Percentiles rank a stretch among this genome's conserved stretches.
phyloP scores from a whole-genome alignment of 1,140 invertebrate species.

The Anastrepha obliqua region DNA sequence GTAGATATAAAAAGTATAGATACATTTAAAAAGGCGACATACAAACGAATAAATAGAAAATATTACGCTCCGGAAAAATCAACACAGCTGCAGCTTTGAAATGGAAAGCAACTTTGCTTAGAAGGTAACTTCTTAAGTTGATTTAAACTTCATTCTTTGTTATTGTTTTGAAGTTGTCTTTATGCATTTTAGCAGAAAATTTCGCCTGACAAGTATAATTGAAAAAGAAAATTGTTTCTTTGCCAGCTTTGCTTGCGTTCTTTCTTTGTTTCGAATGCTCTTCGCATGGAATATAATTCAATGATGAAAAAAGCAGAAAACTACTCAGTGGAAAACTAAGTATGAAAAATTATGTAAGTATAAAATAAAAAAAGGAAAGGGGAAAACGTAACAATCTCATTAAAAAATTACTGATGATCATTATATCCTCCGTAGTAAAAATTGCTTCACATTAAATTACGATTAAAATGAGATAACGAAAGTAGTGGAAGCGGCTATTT shows the following conservation, averaged over 20 bases:
- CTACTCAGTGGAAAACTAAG: background rate
- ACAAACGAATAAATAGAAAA: no score
- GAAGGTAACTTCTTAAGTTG: conserved; percentile 46
- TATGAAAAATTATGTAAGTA: background rate
- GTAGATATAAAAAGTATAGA: no score
- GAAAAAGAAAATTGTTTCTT: conserved; percentile 28
- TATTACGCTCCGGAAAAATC: background rate
- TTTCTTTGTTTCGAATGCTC: background rate
- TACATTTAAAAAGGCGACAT: no score
- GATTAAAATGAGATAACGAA: no score
- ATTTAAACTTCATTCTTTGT: conserved; percentile 32
- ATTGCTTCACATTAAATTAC: no score
- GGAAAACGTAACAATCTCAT: no score
- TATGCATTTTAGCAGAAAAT: conserved; percentile 18
- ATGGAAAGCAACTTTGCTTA: background rate
- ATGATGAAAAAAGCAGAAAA: background rate
- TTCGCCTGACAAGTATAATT: conserved; percentile 33
- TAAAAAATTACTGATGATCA: no score
- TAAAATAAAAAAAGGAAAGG: background rate
- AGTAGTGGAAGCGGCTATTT: no score
- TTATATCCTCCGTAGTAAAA: no score
- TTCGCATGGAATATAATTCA: background rate
- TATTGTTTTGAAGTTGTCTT: conserved; percentile 4
- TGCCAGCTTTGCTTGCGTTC: background rate
- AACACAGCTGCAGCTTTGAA: background rate